phyloP scores from a whole-genome alignment of 2,888 invertebrate genomes.

The Drosophila falleni region DNA sequence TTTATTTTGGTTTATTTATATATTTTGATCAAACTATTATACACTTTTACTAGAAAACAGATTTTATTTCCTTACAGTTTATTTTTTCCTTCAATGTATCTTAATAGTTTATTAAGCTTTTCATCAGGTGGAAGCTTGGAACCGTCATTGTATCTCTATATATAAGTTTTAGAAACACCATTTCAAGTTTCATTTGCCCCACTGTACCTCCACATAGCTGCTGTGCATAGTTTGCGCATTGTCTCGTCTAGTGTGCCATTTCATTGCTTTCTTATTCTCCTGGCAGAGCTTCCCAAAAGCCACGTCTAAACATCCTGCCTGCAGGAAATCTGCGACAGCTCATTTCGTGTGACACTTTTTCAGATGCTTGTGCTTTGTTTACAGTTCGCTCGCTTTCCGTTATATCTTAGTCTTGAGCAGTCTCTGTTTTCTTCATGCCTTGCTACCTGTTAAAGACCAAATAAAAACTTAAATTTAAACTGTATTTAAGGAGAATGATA shows the following conservation, averaged over 20 bases:
- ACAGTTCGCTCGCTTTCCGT: slow-evolving; percentile 46
- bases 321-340: slow-evolving; percentile 45
- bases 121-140: neutral
- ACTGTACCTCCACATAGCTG: slow-evolving; percentile 32
- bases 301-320: slow-evolving; percentile 65
- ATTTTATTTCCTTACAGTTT: no score
- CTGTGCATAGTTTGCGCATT: slow-evolving; percentile 65
- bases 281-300: slow-evolving; percentile 55
- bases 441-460: slow-evolving; percentile 16
- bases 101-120: neutral
- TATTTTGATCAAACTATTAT: neutral
- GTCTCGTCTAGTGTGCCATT: slow-evolving; percentile 42
- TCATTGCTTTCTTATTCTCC: slow-evolving; percentile 29
- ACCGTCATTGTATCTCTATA: neutral
- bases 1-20: neutral
- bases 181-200: slow-evolving; percentile 6
- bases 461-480: no score
- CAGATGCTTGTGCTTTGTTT: slow-evolving; percentile 64
- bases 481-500: no score
- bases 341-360: slow-evolving; percentile 65
- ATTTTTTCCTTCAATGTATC: neutral
- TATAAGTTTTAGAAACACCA: neutral
- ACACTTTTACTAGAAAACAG: neutral
- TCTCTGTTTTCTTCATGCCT: neutral
- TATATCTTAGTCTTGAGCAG: slow-evolving; percentile 18